Percentiles rank a stretch among this genome's conserved stretches.
phyloP scores from a whole-genome alignment of 2,113 vertebrate genomes.

The Chitala chitala region DNA sequence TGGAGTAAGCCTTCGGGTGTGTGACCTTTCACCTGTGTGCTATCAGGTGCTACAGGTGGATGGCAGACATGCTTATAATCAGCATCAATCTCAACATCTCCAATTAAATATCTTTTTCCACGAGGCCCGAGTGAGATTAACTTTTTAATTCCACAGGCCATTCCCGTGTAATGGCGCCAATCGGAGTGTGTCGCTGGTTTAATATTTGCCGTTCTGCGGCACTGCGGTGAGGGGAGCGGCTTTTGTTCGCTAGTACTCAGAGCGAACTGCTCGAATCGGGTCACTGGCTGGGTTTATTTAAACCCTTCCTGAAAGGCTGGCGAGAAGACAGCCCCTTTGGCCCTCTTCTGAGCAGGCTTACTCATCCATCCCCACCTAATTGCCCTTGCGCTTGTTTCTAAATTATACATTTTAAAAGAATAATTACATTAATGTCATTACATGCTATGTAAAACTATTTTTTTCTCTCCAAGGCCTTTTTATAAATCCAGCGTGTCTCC shows the following conservation, averaged over 20 bases:
- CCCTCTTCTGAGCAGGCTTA: not conserved
- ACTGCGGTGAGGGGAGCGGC: conserved; percentile 24
- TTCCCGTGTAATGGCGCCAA: not conserved
- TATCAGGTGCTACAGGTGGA: too few species aligned
- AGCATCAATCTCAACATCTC: too few species aligned
- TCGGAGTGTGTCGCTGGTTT: not conserved
- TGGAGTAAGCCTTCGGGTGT: not conserved
- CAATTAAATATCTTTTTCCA: not conserved
- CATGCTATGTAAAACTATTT: conserved; percentile 36
- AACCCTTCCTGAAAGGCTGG: conserved; percentile 33
- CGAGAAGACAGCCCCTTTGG: not conserved
- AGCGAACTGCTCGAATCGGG: conserved; percentile 35
- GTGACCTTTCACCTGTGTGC: not conserved
- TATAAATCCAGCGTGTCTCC: conserved; percentile 30
- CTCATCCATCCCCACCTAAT: not conserved
- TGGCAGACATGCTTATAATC: too few species aligned
- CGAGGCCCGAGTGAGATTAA: not conserved
- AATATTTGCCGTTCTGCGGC: conserved; percentile 20
- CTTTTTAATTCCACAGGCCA: not conserved
- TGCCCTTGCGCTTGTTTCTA: conserved; percentile 31
- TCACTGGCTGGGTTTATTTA: conserved; percentile 39
- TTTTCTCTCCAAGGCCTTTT: conserved; percentile 28
- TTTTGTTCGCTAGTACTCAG: conserved; percentile 34
- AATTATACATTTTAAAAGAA: conserved; percentile 38
- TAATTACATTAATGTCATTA: conserved; percentile 44